Percentiles rank a stretch among this genome's conserved stretches.
phyloP scores from a whole-genome alignment of 2,113 vertebrate species.

The Psettodes erumei region DNA sequence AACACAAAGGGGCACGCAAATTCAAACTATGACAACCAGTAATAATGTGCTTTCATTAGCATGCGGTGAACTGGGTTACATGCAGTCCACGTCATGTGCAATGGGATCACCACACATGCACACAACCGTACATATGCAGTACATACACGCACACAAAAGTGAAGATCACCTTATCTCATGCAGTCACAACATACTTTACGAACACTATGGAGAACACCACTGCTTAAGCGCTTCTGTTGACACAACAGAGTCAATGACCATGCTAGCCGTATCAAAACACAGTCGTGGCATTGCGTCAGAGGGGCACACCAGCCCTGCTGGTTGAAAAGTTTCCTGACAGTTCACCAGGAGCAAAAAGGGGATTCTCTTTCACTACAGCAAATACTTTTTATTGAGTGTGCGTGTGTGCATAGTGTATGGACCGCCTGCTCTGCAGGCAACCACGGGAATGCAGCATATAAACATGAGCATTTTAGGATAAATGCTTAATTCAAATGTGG shows the following conservation, averaged over 20 bases:
- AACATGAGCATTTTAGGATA: conserved; percentile 5
- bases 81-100: not conserved
- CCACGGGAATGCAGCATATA: conserved; percentile 15
- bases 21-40: not conserved
- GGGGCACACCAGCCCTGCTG: conserved; percentile 52
- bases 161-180: conserved; percentile 32
- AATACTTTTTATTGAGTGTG: not conserved
- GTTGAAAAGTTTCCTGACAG: conserved; percentile 34
- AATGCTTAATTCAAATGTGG: conserved; percentile 1
- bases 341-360: not conserved
- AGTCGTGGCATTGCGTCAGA: conserved; percentile 58
- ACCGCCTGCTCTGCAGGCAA: not conserved
- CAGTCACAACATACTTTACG: conserved; percentile 56
- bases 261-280: conserved; percentile 76
- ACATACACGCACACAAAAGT: not conserved
- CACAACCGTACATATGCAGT: not conserved
- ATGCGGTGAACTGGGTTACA: not conserved
- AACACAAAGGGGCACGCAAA: conserved; percentile 14
- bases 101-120: not conserved
- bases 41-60: not conserved
- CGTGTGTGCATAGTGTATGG: too few species aligned
- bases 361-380: conserved; percentile 8
- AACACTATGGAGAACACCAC: conserved; percentile 23
- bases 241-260: conserved; percentile 66
- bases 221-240: conserved; percentile 70